Conservation (phyloP, 2,113 vertebrate genomes). For the Rostratula benghalensis region DNA sequence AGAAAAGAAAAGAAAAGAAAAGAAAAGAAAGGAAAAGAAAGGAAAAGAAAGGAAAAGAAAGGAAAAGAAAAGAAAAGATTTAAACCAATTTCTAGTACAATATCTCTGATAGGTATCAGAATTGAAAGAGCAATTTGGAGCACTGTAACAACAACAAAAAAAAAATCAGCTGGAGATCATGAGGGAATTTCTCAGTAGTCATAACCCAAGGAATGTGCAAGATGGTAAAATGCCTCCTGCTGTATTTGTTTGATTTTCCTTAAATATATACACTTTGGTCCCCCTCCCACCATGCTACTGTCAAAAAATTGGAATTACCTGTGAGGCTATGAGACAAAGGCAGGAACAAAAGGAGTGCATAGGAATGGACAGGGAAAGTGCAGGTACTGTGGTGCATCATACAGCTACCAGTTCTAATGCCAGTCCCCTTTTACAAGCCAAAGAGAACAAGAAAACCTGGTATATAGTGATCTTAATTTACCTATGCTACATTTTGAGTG, state of each 20-base stretch:
- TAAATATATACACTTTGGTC: not conserved
- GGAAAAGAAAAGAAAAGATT: too few relatives aligned
- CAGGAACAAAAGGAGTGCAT: too few relatives aligned
- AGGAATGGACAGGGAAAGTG: not conserved
- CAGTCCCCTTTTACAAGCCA: not conserved
- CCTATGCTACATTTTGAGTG: not conserved
- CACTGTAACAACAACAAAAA: not conserved
- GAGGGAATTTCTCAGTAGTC: not conserved
- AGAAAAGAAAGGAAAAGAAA: too few relatives aligned
- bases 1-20: not conserved
- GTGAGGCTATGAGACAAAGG: not conserved
- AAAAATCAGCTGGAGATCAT: not conserved
- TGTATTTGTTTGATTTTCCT: not conserved
- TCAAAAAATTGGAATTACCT: not conserved
- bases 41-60: too few relatives aligned
- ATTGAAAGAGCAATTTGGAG: not conserved
- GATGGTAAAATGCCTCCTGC: not conserved
- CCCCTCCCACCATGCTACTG: not conserved
- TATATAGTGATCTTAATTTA: not conserved
- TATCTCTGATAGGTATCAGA: not conserved
- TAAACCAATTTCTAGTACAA: not conserved
- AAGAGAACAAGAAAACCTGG: not conserved
- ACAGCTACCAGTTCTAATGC: not conserved
- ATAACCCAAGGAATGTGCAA: not conserved
- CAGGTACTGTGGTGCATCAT: too few relatives aligned